Evolutionary conservation across 2,113 vertebrate species (phyloP).

Genomic region (Pollachius pollachius): DNA sequence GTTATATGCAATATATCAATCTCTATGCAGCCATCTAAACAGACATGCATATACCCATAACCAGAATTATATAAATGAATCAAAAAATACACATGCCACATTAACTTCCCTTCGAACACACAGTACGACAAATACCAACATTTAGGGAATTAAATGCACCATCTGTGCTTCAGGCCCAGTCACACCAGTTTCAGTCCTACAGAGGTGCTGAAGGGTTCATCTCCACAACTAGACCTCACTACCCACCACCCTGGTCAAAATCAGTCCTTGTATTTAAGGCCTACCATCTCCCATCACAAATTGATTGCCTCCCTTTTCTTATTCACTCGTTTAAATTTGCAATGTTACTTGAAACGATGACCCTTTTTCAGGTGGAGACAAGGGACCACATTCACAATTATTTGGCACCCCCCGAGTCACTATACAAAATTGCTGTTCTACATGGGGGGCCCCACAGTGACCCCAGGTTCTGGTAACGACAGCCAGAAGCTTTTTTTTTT

Average conservation of each 20-base stretch:
- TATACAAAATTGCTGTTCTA: constrained; percentile 24
- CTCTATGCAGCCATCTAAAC: neutral
- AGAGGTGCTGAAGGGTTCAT: constrained; percentile 53
- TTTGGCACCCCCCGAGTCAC: constrained; percentile 25
- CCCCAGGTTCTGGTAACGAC: constrained; percentile 39
- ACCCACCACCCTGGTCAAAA: constrained; percentile 10
- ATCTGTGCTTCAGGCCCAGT: constrained; percentile 25
- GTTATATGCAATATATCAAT: too few species aligned
- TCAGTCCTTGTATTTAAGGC: too few species aligned
- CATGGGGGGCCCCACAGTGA: constrained; percentile 54
- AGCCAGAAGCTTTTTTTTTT: constrained; percentile 17
- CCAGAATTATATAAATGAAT: too few species aligned
- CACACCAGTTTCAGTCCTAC: constrained; percentile 35
- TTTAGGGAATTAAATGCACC: constrained; percentile 9
- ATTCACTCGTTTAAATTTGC: too few species aligned
- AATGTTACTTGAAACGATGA: neutral
- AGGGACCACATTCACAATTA: constrained; percentile 47
- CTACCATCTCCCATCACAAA: too few species aligned
- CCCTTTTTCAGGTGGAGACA: constrained; percentile 25
- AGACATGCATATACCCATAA: neutral
- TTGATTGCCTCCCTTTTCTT: too few species aligned
- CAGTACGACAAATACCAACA: too few species aligned
- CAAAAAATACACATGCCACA: too few species aligned
- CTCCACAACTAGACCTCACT: constrained; percentile 25
- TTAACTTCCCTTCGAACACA: too few species aligned